phyloP scores from a whole-genome alignment of 1,140 invertebrate genomes.

The Zaprionus africanus region DNA sequence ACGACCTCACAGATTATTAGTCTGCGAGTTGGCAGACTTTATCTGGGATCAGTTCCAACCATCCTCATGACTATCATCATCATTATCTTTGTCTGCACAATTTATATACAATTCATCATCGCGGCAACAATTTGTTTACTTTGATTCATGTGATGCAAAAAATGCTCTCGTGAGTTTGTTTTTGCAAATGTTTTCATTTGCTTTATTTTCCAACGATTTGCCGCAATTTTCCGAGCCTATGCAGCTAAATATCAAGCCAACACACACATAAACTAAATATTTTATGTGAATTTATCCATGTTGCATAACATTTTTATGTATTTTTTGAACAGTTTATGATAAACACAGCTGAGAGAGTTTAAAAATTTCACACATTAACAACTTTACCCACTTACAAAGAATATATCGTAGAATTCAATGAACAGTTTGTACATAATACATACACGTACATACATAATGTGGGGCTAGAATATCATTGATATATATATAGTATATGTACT shows the following conservation, averaged over 20 bases:
- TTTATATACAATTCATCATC: slow-evolving; percentile 39
- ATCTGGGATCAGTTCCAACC: slow-evolving; percentile 45
- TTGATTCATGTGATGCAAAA: slow-evolving; percentile 68
- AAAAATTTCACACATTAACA: slow-evolving; percentile 36
- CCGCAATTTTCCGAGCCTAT: not conserved
- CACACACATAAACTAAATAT: not conserved
- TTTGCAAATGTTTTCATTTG: slow-evolving; percentile 48
- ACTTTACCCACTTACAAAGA: not conserved
- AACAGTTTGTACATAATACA: no score
- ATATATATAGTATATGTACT: no score
- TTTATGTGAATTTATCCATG: no score
- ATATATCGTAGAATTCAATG: not conserved
- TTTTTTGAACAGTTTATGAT: no score
- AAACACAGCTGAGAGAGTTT: slow-evolving; percentile 49
- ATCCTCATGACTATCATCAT: slow-evolving; percentile 16
- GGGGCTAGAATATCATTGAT: no score
- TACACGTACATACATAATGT: no score
- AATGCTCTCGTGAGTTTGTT: slow-evolving; percentile 48
- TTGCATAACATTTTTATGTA: no score
- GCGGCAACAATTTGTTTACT: slow-evolving; percentile 60
- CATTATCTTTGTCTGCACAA: slow-evolving; percentile 15
- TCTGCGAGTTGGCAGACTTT: slow-evolving; percentile 44
- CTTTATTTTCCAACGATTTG: slow-evolving; percentile 29
- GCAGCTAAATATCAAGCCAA: not conserved
- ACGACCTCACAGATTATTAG: slow-evolving; percentile 70